These are phyloP conservation scores for Xenentodon cancila DNA, from an alignment of 2,797 vertebrate species.

Conservation along the genomic window DNA sequence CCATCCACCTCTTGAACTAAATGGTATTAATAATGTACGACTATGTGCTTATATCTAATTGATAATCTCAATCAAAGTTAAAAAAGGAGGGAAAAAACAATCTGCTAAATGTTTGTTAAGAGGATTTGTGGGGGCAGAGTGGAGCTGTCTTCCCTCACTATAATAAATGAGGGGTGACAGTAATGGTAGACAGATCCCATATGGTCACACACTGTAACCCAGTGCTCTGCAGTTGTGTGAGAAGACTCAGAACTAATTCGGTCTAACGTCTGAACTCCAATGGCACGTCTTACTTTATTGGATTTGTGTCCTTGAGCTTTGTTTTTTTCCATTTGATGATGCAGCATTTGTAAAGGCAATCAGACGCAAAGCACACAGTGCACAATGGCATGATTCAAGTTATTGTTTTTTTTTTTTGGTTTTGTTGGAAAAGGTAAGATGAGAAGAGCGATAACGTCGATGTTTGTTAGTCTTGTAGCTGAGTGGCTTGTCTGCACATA, in stretches of 20 bases:
- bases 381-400: too few relatives aligned
- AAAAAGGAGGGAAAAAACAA: conserved; percentile 61
- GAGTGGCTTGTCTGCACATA: conserved; percentile 7
- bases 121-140: conserved; percentile 72
- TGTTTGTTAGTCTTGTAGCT: conserved; percentile 1
- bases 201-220: conserved; percentile 70
- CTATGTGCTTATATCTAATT: conserved; percentile 67
- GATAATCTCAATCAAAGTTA: conserved; percentile 65
- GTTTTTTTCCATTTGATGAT: conserved; percentile 39
- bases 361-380: background rate
- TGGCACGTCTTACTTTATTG: conserved; percentile 37
- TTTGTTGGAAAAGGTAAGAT: too few relatives aligned
- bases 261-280: conserved; percentile 47
- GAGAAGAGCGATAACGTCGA: too few relatives aligned
- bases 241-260: conserved; percentile 59
- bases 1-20: conserved; percentile 37
- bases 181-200: conserved; percentile 72
- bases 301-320: conserved; percentile 36
- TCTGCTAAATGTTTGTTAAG: conserved; percentile 79
- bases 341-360: conserved; percentile 27
- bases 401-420: too few relatives aligned
- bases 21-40: conserved; percentile 66
- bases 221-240: conserved; percentile 29
- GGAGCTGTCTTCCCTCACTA: conserved; percentile 58
- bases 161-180: conserved; percentile 75